Base-by-base conservation (phyloP, 2,113 vertebrate species). In the Hoplias malabaricus region DNA sequence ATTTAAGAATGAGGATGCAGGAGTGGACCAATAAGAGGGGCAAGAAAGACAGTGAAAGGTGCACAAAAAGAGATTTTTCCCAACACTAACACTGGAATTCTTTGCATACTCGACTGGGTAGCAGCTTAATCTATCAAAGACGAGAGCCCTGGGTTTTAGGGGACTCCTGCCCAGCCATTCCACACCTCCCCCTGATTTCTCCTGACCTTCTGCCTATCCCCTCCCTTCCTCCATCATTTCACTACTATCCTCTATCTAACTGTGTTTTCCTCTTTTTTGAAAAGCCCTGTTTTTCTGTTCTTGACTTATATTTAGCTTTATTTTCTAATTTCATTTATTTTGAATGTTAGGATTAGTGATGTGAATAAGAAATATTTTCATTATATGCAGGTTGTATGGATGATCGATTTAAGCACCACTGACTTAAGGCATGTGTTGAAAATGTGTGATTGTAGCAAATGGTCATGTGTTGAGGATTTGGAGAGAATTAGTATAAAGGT, bases 81-180 rank as follows among this genome's bases (percentile, higher is more conserved):
- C 88, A 92, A 92, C 89, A 90, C 86, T 94, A 94, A 93, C 93
- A 93, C 82, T 86, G 85, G 86, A 93, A 95, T 96, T 95, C 94
- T 89, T 92, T 81, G 83, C 93, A 95, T 95, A 94, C 93, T 87
- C 88, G 83, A 85, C 90, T 88, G 88, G 90, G 85, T 86, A 84
- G 86, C 81, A 78, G 82, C 86, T 88, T 92, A 91, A 92, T 91
- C 90, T 92, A 85, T 89, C 84, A 84, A 81, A 82, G 73, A 82
- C 29, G 79, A 59, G 59, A 75, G 75, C 38, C 16, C 33, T 63
- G 56, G 73, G 57, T 68, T 80, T 53, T 68, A 76, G 75, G 66
- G 84, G 85, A 80, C 76, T 80, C 66, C 75, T 72, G 68, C 81
- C 86, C 80, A 86, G 83, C 86, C 84, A 79, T 61, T 80, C 48